Base-by-base conservation (phyloP, 2,888 invertebrate species). In the Noctua janthe region DNA sequence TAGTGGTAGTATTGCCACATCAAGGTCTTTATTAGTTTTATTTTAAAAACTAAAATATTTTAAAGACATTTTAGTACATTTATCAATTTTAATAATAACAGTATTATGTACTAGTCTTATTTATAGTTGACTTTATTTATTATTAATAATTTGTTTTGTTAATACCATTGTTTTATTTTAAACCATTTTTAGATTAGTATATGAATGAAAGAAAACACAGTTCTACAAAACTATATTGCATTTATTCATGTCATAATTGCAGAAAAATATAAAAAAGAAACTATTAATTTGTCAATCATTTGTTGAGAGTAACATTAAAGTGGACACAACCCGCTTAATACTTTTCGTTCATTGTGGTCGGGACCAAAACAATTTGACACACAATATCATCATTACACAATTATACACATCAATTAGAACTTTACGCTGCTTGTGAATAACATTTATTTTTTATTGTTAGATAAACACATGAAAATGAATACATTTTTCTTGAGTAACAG, bases 71-170 rank as follows among this genome's bases (percentile, higher is more conserved):
- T 90, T 86, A 82, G 88, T 80, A 83, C 89, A 89, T 90, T 91
- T 91, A 90, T 90, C 88, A 88, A 77, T 81, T 84, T 89, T 91
- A 89, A 80, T 90, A 78, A 82, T 90, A 88, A 88, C 89, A 91
- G 90, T 92, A 93, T 91, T 93, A 88, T 92, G 91, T 92, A 86
- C 94, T 94, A 94, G 94, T 94, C 92, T 86, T 90, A 89, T 90
- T 87, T 90, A 82, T 90, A 90, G 79, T 87, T 81, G 82, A 90
- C 89, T 90, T 87, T 92, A 84, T 88, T 89, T 87, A 86, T 90
- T 90, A 91, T 91, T 91, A 90, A 90, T 84, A 87, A 87, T 88
- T 83, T 91, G 89, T 91, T 90, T 83, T 89, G 90, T 88, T 82
- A 82, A 74, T 23, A 10, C 0, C 20, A 51, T 75, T 72, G 73